Evolutionary conservation across 2,888 invertebrate genomes (phyloP).

Genomic region (Caenorhabditis angaria): DNA sequence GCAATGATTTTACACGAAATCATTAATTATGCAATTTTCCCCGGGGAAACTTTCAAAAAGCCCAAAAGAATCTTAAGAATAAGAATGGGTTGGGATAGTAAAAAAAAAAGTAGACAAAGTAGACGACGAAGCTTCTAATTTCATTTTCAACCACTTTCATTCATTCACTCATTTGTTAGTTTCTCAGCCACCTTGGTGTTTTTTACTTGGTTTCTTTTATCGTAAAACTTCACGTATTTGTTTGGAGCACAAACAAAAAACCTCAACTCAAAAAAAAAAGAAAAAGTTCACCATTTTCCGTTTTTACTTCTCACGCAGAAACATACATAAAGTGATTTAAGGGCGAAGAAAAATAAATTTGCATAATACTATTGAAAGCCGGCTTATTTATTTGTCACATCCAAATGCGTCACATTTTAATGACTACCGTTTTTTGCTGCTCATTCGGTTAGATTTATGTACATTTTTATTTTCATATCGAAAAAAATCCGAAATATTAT

Average conservation of each 20-base stretch:
- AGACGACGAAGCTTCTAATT: background rate
- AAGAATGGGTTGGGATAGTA: no score
- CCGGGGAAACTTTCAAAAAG: background rate
- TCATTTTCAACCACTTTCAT: constrained; percentile 1
- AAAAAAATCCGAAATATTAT: background rate
- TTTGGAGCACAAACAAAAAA: no score
- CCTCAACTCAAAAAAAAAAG: no score
- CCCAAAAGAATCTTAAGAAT: background rate
- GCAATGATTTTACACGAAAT: background rate
- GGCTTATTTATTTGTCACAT: background rate
- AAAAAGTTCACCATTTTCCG: no score
- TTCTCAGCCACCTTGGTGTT: background rate
- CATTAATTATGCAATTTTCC: background rate
- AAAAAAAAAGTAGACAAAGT: background rate
- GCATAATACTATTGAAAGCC: constrained; percentile 1
- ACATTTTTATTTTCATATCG: background rate
- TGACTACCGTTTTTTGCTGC: no score
- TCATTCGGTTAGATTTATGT: no score
- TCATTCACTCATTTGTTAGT: background rate
- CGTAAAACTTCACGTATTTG: no score
- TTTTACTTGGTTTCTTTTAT: background rate
- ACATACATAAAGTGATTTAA: background rate
- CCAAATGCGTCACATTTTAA: background rate
- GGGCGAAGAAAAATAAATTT: background rate
- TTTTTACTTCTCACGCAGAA: background rate